Evolutionary conservation across 2,797 vertebrate genomes (phyloP).

Genomic region (Paguma larvata): DNA sequence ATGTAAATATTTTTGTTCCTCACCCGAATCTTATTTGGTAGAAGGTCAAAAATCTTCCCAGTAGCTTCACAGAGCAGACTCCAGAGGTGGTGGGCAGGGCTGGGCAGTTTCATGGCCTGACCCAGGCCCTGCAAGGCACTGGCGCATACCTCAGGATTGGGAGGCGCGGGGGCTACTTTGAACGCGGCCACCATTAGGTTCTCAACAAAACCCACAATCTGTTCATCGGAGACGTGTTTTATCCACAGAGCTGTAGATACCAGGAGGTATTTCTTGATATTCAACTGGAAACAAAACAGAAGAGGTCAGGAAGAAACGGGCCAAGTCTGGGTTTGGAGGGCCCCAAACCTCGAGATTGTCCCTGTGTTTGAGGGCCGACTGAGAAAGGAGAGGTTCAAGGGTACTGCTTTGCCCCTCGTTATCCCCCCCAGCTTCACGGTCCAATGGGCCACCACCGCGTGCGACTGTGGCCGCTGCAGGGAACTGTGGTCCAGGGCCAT

Average conservation of each 20-base stretch:
- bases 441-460: neutral
- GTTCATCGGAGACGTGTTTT: constrained; percentile 95
- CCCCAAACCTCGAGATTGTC: neutral
- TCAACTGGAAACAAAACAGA: constrained; percentile 87
- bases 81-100: constrained; percentile 94
- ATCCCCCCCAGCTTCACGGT: neutral
- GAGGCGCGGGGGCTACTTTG: constrained; percentile 80
- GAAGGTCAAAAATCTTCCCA: constrained; percentile 92
- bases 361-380: neutral
- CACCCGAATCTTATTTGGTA: constrained; percentile 94
- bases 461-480: neutral
- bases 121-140: constrained; percentile 92
- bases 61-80: constrained; percentile 90
- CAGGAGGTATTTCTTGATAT: constrained; percentile 91
- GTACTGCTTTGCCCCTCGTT: neutral
- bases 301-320: constrained; percentile 65
- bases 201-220: constrained; percentile 92
- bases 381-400: neutral
- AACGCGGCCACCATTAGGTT: constrained; percentile 92
- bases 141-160: constrained; percentile 85
- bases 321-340: neutral
- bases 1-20: constrained; percentile 83
- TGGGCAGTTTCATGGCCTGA: constrained; percentile 94
- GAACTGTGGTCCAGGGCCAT: neutral
- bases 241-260: constrained; percentile 92